Conservation (phyloP, 2,113 vertebrate genomes). For the Bagarius yarrelli region DNA sequence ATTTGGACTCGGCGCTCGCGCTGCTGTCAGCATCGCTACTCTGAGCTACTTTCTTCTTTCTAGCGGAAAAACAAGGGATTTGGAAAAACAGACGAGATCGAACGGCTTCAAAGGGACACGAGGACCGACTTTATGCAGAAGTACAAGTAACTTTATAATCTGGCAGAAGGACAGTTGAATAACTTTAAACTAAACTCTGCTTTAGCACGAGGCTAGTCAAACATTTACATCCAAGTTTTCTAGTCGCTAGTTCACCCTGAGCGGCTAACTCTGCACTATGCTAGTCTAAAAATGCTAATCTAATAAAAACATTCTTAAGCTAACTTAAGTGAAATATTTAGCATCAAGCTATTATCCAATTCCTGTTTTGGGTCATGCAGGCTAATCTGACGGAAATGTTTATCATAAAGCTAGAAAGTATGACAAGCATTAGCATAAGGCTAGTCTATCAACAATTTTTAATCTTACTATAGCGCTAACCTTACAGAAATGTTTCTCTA, state of each 20-base stretch:
- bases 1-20: constrained; percentile 23
- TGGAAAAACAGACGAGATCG: background rate
- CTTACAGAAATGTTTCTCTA: background rate
- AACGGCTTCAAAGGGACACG: background rate
- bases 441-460: background rate
- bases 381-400: background rate
- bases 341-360: too few species aligned
- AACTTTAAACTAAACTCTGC: background rate
- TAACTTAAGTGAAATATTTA: too few species aligned
- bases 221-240: too few species aligned
- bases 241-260: too few species aligned
- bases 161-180: background rate
- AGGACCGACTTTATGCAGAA: background rate
- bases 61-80: constrained; percentile 13
- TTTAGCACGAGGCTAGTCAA: background rate
- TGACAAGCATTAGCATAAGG: background rate
- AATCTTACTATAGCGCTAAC: background rate
- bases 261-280: too few species aligned
- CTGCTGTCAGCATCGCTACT: constrained; percentile 25
- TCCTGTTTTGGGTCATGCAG: too few species aligned
- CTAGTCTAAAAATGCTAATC: background rate
- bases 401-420: background rate
- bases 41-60: constrained; percentile 8
- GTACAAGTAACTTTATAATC: background rate
- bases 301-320: background rate